Evolutionary conservation across 2,113 vertebrate species (phyloP).

Genomic region (Circaetus cinerascens): DNA sequence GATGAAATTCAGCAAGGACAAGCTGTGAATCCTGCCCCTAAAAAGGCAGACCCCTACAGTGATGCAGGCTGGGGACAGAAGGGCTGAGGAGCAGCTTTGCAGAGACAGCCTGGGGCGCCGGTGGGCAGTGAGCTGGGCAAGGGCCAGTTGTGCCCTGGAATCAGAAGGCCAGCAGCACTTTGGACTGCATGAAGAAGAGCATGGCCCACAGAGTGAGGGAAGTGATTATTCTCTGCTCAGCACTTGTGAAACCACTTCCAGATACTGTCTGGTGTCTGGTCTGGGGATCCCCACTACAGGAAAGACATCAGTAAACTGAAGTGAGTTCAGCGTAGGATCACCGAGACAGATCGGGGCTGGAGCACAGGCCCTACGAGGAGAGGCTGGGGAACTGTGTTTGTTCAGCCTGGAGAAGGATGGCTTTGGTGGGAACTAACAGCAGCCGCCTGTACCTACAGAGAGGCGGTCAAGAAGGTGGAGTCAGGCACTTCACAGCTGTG

Average conservation of each 20-base stretch:
- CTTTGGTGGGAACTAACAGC: background rate
- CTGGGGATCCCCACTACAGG: background rate
- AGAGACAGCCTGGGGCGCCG: background rate
- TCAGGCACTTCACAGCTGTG: background rate
- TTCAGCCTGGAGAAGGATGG: background rate
- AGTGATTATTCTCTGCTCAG: background rate
- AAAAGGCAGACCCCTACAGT: background rate
- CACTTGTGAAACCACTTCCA: background rate
- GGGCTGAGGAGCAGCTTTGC: background rate
- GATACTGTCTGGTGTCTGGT: background rate
- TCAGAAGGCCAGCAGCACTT: background rate
- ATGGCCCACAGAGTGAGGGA: background rate
- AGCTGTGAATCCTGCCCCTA: background rate
- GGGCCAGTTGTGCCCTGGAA: background rate
- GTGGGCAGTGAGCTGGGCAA: background rate
- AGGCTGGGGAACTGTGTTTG: background rate
- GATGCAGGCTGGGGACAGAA: background rate
- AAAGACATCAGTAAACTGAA: background rate
- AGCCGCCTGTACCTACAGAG: background rate
- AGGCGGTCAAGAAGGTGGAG: background rate
- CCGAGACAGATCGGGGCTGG: background rate
- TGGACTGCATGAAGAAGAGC: background rate
- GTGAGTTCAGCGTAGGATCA: background rate
- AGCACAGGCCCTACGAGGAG: background rate
- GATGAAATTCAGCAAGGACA: background rate